Conservation (phyloP, 2,797 vertebrate genomes). For the Melanotaenia parkinsoni region DNA sequence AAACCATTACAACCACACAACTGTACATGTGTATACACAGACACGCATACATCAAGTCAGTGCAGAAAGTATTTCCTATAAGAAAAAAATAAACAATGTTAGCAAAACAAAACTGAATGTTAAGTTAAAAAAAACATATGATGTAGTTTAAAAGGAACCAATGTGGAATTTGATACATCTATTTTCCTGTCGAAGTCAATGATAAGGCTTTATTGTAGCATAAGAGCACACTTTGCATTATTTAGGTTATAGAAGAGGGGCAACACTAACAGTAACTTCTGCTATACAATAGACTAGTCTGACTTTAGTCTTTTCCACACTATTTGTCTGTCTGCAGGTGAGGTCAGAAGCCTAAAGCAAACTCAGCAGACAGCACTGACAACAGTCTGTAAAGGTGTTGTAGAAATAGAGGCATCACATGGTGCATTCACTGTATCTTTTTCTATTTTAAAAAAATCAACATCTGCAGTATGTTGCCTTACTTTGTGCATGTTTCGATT, state of each 20-base stretch:
- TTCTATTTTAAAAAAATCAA: conserved; percentile 64
- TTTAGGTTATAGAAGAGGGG: conserved; percentile 59
- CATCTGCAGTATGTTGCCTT: conserved; percentile 89
- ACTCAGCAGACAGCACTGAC: conserved; percentile 69
- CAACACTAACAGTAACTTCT: conserved; percentile 59
- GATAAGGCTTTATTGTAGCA: conserved; percentile 81
- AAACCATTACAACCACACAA: conserved; percentile 39
- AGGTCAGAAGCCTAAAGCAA: conserved; percentile 59
- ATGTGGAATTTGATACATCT: conserved; percentile 78
- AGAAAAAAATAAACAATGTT: conserved; percentile 63
- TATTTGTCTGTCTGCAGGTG: conserved; percentile 52
- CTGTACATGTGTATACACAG: conserved; percentile 9
- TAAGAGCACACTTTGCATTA: conserved; percentile 82
- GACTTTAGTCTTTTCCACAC: conserved; percentile 67
- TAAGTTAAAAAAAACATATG: conserved; percentile 39
- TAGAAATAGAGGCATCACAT: conserved; percentile 76
- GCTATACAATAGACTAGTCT: conserved; percentile 68
- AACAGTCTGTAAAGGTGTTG: conserved; percentile 70
- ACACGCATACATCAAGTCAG: conserved; percentile 40
- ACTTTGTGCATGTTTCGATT: conserved; percentile 93
- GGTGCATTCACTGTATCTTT: conserved; percentile 71
- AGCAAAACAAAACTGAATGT: conserved; percentile 70
- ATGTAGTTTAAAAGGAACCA: conserved; percentile 62
- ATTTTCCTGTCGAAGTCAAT: conserved; percentile 77
- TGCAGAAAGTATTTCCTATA: conserved; percentile 87